These are phyloP conservation scores for Melinaea marsaeus DNA, from an alignment of 2,888 invertebrate genomes.

Conservation along the genomic window DNA sequence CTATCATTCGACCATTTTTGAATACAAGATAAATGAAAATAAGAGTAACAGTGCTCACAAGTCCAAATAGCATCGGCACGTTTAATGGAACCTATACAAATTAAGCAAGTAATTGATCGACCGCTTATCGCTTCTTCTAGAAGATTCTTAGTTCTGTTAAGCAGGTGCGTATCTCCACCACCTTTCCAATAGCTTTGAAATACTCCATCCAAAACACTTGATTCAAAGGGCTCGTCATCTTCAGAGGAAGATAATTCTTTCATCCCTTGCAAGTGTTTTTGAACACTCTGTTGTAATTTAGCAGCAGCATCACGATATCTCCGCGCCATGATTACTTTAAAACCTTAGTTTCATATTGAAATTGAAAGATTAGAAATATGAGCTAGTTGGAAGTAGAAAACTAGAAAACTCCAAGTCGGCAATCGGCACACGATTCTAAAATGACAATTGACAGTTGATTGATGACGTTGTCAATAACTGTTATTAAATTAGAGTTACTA, in stretches of 20 bases:
- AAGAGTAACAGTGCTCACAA: constrained; percentile 88
- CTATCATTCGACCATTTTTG: constrained; percentile 96
- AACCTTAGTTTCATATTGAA: not conserved
- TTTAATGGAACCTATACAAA: constrained; percentile 93
- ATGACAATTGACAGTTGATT: too few species aligned
- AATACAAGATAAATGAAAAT: constrained; percentile 92
- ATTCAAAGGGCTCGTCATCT: constrained; percentile 66
- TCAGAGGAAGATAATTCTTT: constrained; percentile 68
- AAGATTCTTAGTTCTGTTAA: constrained; percentile 81
- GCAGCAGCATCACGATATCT: constrained; percentile 68
- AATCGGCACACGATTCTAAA: too few species aligned
- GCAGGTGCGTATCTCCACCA: constrained; percentile 61
- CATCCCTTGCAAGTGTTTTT: constrained; percentile 66
- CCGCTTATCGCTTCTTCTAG: constrained; percentile 88
- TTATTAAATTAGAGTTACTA: too few species aligned
- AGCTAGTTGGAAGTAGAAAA: not conserved
- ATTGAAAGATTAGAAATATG: not conserved
- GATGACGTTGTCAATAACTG: too few species aligned
- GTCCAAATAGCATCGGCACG: constrained; percentile 92
- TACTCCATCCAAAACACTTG: constrained; percentile 60
- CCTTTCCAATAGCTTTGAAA: constrained; percentile 63
- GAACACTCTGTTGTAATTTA: constrained; percentile 66
- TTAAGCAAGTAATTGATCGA: constrained; percentile 89
- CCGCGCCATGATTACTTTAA: constrained; percentile 54
- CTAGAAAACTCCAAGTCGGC: not conserved